Conservation (phyloP, 2,888 invertebrate genomes). For the Vannuccia rotundouncinata region DNA sequence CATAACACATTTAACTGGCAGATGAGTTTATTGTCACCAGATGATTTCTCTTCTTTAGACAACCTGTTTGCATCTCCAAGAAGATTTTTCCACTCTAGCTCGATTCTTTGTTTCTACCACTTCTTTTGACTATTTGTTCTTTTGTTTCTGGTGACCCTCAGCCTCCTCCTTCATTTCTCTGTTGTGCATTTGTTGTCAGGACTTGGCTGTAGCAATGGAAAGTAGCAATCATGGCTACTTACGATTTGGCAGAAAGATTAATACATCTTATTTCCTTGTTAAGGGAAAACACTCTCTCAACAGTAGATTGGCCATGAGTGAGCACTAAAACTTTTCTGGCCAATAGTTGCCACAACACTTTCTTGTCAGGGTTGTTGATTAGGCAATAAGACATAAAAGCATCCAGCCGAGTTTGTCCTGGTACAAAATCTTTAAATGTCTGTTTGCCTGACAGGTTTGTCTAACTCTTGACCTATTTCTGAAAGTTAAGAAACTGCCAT, state of each 20-base stretch:
- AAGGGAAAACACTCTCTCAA: neutral
- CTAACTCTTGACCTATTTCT: neutral
- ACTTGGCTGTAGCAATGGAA: neutral
- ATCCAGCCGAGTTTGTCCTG: neutral
- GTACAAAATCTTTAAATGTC: neutral
- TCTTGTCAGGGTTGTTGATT: neutral
- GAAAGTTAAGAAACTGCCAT: neutral
- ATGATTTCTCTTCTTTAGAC: neutral
- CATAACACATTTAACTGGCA: neutral
- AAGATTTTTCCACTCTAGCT: neutral
- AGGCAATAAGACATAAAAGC: neutral
- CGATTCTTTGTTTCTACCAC: neutral
- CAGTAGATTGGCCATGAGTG: neutral
- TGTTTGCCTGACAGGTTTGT: neutral
- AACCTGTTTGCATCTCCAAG: neutral
- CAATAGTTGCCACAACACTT: neutral
- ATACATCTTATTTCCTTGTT: neutral
- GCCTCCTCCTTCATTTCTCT: neutral
- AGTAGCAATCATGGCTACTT: neutral
- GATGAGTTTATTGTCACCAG: neutral
- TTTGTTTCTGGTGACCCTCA: neutral
- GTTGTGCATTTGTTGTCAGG: neutral
- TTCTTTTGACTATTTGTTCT: neutral
- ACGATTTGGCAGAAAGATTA: neutral
- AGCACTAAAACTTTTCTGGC: neutral